Conservation (phyloP, 2,113 vertebrate species). For the Synodontis membranacea region DNA sequence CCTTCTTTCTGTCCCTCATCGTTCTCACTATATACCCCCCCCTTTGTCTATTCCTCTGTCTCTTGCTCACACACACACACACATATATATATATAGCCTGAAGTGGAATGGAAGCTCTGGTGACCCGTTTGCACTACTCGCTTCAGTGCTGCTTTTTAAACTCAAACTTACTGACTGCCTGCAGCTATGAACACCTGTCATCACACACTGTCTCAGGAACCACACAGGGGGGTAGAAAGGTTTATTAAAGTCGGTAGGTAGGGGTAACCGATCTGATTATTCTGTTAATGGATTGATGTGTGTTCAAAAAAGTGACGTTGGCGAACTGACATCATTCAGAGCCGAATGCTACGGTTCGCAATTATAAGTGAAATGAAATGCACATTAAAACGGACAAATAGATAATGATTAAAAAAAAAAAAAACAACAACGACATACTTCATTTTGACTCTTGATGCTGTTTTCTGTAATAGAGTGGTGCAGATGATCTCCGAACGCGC, state of each 20-base stretch:
- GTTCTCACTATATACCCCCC: not conserved
- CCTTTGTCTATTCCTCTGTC: not conserved
- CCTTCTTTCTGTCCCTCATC: not conserved
- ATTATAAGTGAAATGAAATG: not conserved
- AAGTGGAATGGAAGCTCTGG: conserved; percentile 56
- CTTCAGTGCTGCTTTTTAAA: conserved; percentile 50
- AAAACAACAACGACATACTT: not conserved
- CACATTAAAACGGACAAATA: conserved; percentile 3
- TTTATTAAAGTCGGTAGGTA: not conserved
- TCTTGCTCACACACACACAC: not conserved
- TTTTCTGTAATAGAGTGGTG: not conserved
- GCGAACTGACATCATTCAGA: not conserved
- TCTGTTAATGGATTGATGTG: not conserved
- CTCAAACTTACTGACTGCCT: conserved; percentile 33
- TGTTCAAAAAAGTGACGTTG: not conserved
- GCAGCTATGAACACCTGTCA: conserved; percentile 41
- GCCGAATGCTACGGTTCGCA: not conserved
- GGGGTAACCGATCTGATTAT: not conserved
- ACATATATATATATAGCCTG: conserved; percentile 50
- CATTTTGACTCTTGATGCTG: not conserved
- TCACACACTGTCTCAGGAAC: conserved; percentile 1
- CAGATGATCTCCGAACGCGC: not conserved
- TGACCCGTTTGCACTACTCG: conserved; percentile 66
- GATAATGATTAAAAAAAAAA: not conserved
- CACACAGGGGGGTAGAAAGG: not conserved